Evolutionary conservation across 2,113 vertebrate species (phyloP).

Genomic region (Puffinus mauretanicus): DNA sequence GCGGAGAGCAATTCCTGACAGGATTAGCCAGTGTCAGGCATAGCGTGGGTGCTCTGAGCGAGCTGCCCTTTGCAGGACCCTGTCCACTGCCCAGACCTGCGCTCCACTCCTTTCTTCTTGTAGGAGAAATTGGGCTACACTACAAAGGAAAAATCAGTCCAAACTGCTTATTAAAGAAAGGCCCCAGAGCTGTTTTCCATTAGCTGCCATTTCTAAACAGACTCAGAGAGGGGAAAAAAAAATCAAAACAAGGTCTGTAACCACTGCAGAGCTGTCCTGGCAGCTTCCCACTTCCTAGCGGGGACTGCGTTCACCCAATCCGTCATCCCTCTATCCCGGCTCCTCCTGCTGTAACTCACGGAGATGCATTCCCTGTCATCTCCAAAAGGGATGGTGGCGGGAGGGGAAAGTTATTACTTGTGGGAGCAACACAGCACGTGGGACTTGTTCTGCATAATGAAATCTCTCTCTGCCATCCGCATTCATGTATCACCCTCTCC

Average conservation of each 20-base stretch:
- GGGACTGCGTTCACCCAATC: background rate
- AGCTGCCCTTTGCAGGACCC: background rate
- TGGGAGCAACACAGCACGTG: background rate
- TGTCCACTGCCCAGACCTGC: background rate
- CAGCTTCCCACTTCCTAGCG: background rate
- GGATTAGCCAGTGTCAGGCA: background rate
- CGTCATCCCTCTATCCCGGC: background rate
- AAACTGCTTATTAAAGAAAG: background rate
- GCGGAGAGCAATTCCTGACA: background rate
- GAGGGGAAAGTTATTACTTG: background rate
- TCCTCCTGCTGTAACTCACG: background rate
- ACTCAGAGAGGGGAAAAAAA: background rate
- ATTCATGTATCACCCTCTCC: background rate
- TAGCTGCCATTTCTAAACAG: background rate
- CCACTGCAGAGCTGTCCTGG: background rate
- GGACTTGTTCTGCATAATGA: background rate
- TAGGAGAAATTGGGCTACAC: background rate
- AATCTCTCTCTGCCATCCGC: background rate
- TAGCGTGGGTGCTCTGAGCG: background rate
- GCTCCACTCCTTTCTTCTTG: background rate
- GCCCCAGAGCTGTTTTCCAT: background rate
- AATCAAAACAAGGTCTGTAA: background rate
- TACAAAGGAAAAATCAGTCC: background rate
- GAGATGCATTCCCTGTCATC: background rate
- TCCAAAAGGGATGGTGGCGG: background rate